Conservation (phyloP, 2,888 invertebrate species). For the Folsomia candida region DNA sequence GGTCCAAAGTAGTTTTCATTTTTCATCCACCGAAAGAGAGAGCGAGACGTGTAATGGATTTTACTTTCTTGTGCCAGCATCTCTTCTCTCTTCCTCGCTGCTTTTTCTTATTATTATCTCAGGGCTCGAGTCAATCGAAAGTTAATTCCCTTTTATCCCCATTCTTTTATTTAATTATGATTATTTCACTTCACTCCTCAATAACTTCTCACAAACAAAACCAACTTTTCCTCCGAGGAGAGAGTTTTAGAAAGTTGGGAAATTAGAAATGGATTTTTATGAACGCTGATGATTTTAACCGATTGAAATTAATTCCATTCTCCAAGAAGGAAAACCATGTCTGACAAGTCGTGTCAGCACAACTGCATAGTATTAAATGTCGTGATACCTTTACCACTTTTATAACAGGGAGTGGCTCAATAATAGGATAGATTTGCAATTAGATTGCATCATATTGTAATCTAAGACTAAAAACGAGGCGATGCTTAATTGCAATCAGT, state of each 20-base stretch:
- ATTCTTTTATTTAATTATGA: conserved; percentile 3
- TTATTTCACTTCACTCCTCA: background rate
- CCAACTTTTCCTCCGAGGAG: background rate
- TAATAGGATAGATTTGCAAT: too few relatives aligned
- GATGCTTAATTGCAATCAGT: too few relatives aligned
- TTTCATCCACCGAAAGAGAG: background rate
- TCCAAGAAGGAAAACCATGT: too few relatives aligned
- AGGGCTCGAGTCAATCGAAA: conserved; percentile 21
- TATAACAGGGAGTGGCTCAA: too few relatives aligned
- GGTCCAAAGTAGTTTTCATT: too few relatives aligned
- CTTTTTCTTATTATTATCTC: too few relatives aligned
- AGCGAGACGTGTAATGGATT: conserved; percentile 7
- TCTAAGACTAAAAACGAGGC: too few relatives aligned
- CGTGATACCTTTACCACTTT: too few relatives aligned
- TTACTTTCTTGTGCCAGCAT: background rate
- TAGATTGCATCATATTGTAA: too few relatives aligned
- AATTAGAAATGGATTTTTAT: background rate
- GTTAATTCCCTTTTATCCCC: conserved; percentile 18
- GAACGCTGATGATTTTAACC: background rate
- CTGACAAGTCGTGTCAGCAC: too few relatives aligned
- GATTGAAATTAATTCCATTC: too few relatives aligned
- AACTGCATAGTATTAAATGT: too few relatives aligned
- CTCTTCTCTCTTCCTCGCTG: background rate
- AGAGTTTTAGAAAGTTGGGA: background rate
- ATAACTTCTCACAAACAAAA: background rate